Conservation (phyloP, 2,888 invertebrate species). For the Campoplex capitator region DNA sequence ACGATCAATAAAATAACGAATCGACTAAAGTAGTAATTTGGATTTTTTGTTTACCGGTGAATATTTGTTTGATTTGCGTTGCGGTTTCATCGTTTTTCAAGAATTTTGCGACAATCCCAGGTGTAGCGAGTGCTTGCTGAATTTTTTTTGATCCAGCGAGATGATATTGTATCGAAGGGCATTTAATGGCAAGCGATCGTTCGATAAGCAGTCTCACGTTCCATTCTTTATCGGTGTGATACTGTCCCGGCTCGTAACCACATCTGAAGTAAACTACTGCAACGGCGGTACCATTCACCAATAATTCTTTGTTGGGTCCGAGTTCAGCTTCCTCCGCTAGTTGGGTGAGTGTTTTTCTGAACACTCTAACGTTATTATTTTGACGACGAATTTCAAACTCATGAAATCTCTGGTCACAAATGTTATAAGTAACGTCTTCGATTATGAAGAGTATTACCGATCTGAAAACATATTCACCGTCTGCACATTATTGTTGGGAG, state of each 20-base stretch:
- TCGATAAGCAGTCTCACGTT: slow-evolving; percentile 94
- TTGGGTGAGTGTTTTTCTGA: slow-evolving; percentile 91
- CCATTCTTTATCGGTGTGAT: slow-evolving; percentile 93
- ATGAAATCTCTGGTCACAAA: slow-evolving; percentile 96
- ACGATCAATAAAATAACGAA: background rate
- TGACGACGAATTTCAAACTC: slow-evolving; percentile 94
- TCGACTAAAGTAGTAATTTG: background rate
- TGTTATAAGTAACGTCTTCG: slow-evolving; percentile 95
- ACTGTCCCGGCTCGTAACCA: slow-evolving; percentile 96
- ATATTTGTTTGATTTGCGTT: slow-evolving; percentile 90
- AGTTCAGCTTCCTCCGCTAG: slow-evolving; percentile 88
- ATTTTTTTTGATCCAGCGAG: slow-evolving; percentile 97
- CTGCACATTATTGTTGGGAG: background rate
- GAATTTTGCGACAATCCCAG: slow-evolving; percentile 91
- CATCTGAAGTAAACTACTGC: slow-evolving; percentile 96
- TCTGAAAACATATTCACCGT: slow-evolving; percentile 69
- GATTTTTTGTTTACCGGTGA: slow-evolving; percentile 86
- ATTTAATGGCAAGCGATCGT: slow-evolving; percentile 94
- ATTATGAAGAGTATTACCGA: slow-evolving; percentile 94
- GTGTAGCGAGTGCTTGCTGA: slow-evolving; percentile 93
- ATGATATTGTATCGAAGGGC: slow-evolving; percentile 96
- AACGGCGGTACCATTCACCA: slow-evolving; percentile 89
- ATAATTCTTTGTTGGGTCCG: slow-evolving; percentile 88
- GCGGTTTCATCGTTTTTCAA: slow-evolving; percentile 88
- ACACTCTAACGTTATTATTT: slow-evolving; percentile 90